Base-by-base conservation (phyloP, 2,888 invertebrate genomes). In the Drosophila yooni region DNA sequence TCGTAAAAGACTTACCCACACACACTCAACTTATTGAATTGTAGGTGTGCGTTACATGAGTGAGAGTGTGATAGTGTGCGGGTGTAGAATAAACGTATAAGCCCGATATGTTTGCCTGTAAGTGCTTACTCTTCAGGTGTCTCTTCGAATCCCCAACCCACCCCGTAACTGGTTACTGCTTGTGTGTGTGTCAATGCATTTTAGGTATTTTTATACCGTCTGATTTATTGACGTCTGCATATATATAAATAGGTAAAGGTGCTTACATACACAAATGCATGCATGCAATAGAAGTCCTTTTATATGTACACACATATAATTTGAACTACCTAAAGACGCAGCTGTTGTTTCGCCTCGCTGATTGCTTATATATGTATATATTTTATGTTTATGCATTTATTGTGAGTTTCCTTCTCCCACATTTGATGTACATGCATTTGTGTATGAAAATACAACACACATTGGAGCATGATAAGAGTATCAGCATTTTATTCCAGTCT, bases 331-430 rank as follows among this genome's bases (percentile, higher is more conserved):
- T 58, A 33, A n/a, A 51, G 57, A 46, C 52, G 75, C 83, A 83
- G 83, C 83, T 85, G 83, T 83, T 81, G 77, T 75, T 54, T 74
- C 81, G 81, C 81, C 65, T 74, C 79, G 76, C 58, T 81, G 81
- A 76, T 79, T 81, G 79, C 52, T 76, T 62, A 65, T 51, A 48
- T 68, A 63, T 2, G 46, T 36, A n/a, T 36, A 15, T 64, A 68
- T 34, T 56, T 7, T 27, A 38, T 38, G 25, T 36, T 25, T 56
- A 27, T 54, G 27, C 13, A n/a, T 29, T 52, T 34, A 29, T 51
- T 74, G 63, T 68, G 34, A 52, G 63, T 81, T 81, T 81, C 71
- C 78, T 78, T 70, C 64, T 63, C 48, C 59, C 48, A 50, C 54
- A 60, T 43, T 38, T 43, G 18, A 15, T 46, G 43, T 54, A 36